Conservation (phyloP, 2,113 vertebrate genomes). For the Pomatorhinus ruficollis region DNA sequence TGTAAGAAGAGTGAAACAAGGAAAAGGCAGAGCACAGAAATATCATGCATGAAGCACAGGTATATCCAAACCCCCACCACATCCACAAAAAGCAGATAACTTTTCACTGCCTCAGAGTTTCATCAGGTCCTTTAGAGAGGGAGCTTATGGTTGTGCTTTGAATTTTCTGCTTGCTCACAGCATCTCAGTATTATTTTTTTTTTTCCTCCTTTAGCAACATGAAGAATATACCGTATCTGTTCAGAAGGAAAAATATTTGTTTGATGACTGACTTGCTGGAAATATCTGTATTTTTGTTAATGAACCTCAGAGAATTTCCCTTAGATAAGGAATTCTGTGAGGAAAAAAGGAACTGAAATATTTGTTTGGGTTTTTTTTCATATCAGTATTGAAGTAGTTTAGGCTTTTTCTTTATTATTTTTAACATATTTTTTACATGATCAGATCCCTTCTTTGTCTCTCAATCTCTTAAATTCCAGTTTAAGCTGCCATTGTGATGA, state of each 20-base stretch:
- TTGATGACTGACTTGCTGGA: neutral
- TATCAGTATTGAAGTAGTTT: neutral
- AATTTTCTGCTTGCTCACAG: neutral
- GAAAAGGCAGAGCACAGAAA: neutral
- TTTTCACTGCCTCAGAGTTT: neutral
- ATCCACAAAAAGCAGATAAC: neutral
- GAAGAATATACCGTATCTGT: neutral
- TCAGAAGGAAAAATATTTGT: neutral
- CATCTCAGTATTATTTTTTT: neutral
- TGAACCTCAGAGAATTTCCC: neutral
- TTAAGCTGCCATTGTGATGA: neutral
- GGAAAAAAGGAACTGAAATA: neutral
- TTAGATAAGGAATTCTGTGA: neutral
- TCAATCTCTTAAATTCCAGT: neutral
- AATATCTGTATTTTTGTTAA: neutral
- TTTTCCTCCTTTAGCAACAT: neutral
- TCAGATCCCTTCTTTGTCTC: neutral
- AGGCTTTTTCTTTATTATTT: neutral
- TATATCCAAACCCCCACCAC: neutral
- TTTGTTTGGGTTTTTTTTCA: neutral
- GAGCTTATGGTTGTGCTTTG: neutral
- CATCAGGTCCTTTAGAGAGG: neutral
- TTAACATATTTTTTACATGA: neutral
- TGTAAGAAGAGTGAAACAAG: neutral
- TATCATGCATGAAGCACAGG: neutral